Base-by-base conservation (phyloP, 2,888 invertebrate genomes). In the Pheosia gnoma region DNA sequence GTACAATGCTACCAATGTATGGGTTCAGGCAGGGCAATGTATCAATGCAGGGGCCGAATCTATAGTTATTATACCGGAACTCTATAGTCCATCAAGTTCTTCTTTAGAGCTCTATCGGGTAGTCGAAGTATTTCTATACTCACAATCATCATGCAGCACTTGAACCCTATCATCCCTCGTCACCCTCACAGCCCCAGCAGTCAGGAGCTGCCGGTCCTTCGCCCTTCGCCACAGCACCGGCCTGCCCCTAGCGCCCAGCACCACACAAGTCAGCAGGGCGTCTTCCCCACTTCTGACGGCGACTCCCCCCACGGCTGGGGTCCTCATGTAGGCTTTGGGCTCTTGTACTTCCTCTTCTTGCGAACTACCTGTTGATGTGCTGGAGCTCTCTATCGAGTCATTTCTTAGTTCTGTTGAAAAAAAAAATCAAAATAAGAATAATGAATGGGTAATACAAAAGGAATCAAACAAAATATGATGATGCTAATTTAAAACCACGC, bases 221-320 rank as follows among this genome's bases (percentile, higher is more conserved):
- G 96, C 96, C 75, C 96, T 94, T 83, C 96, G 95, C 97, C 97
- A 97, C 80, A 97, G 94, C 59, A 97, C 96, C 0, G 97, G 96
- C 78, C 96, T 95, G 39, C 96, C 95, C 49, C 95, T 96, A 3
- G 95, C 94, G 43, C 96, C 95, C 43, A 95, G 91, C 43, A 97
- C 96, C 61, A 97, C 97, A 85, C 97, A 97, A 10, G 97, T 97
- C 58, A 97, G 94, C 52, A 97, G 90, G 3, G 97, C 97, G 82
- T 97, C 97, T 76, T 97, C 97, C 10, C 97, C 97, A 59, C 85
- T 87, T 72, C 84, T 83, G 13, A 91, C 91, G 0, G 89, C 82
- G 0, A 93, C 89, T 0, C 89, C 89, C 0, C 89, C 88, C 4
- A 67, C 58, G 0, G 83, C 79, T 0, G 93, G 92, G 0, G 90